These are phyloP conservation scores for Urocyon cinereoargenteus DNA, from an alignment of 2,797 vertebrate species.

Conservation along the genomic window DNA sequence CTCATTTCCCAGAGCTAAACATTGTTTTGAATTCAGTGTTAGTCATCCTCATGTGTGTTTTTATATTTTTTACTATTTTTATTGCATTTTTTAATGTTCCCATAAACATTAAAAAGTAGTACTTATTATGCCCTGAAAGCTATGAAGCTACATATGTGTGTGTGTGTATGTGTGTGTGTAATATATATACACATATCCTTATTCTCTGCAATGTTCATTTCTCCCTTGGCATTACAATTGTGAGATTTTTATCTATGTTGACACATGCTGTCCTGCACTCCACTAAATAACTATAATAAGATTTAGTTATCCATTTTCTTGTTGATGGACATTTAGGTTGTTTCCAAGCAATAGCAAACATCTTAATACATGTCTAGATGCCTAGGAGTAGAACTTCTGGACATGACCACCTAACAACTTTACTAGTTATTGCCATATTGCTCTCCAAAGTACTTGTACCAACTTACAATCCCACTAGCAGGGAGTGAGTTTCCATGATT, in stretches of 20 bases:
- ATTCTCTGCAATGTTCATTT: not conserved
- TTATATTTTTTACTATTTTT: constrained; percentile 6
- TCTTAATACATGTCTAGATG: not conserved
- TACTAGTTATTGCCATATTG: constrained; percentile 4
- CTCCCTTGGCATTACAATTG: not conserved
- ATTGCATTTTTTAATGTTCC: not conserved
- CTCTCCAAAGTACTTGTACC: not conserved
- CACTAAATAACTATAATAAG: not conserved
- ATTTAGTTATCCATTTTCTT: not conserved
- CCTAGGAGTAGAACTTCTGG: constrained; percentile 41
- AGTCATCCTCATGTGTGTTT: not conserved
- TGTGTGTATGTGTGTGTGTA: too few relatives aligned
- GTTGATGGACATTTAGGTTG: not conserved
- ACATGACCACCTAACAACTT: constrained; percentile 17
- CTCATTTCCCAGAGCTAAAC: not conserved
- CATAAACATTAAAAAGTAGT: not conserved
- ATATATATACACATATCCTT: not conserved
- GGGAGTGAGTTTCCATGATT: not conserved
- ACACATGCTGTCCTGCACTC: not conserved
- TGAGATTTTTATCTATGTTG: constrained; percentile 47
- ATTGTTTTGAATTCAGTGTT: constrained; percentile 10
- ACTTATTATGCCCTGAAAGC: not conserved
- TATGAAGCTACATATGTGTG: not conserved
- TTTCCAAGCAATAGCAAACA: not conserved
- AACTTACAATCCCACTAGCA: not conserved